Conservation (phyloP, 2,113 vertebrate genomes). For the Phaethon lepturus region DNA sequence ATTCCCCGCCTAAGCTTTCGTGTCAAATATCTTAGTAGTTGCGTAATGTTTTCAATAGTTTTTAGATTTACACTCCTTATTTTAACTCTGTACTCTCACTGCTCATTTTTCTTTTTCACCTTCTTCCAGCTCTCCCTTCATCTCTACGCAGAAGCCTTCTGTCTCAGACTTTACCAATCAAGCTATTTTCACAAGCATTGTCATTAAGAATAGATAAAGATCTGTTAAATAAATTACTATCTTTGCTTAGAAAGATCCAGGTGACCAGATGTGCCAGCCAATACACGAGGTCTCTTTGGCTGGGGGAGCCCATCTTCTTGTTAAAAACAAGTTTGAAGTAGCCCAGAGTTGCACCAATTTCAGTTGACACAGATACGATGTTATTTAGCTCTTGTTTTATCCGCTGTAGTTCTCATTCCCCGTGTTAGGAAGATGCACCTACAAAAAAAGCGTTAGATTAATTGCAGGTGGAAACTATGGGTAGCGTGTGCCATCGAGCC, state of each 20-base stretch:
- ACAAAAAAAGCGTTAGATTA: not conserved
- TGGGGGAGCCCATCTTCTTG: not conserved
- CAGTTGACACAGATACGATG: not conserved
- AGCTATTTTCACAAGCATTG: not conserved
- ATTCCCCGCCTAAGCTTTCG: not conserved
- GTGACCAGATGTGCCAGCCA: not conserved
- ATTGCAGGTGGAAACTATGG: not conserved
- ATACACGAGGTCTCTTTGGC: not conserved
- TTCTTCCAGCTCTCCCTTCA: not conserved
- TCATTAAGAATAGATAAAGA: constrained; percentile 48
- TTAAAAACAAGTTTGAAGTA: not conserved
- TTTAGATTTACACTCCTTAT: not conserved
- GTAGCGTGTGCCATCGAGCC: accelerated
- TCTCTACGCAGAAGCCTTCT: constrained; percentile 17
- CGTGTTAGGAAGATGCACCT: not conserved
- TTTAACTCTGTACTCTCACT: not conserved
- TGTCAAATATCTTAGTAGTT: not conserved
- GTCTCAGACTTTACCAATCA: not conserved
- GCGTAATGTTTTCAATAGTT: not conserved
- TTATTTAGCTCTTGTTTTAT: not conserved
- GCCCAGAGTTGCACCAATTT: not conserved
- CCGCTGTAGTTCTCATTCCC: not conserved
- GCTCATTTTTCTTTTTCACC: not conserved
- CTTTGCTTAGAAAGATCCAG: not conserved
- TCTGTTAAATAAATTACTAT: constrained; percentile 16